Evolutionary conservation across 2,888 invertebrate species (phyloP).

Genomic region (Thera obeliscata): DNA sequence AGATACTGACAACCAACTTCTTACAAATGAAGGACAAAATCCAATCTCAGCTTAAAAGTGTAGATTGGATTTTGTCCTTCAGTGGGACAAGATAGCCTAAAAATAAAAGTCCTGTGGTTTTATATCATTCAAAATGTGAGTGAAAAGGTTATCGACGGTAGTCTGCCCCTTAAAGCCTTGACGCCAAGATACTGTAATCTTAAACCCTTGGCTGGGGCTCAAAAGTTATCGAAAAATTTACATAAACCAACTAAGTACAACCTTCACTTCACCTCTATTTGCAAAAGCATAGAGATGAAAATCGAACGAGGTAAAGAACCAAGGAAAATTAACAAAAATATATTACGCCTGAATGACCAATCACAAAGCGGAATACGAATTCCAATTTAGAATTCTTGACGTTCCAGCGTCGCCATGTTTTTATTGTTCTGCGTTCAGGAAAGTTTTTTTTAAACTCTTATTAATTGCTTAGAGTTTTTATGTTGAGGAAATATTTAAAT

Average conservation of each 20-base stretch:
- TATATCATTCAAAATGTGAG: too few relatives aligned
- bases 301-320: slow-evolving; percentile 15
- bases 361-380: slow-evolving; percentile 57
- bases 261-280: slow-evolving; percentile 28
- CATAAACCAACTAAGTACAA: slow-evolving; percentile 34
- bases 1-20: too few relatives aligned
- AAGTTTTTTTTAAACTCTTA: slow-evolving; percentile 37
- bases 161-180: slow-evolving; percentile 51
- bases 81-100: too few relatives aligned
- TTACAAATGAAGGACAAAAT: too few relatives aligned
- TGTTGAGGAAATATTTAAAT: slow-evolving; percentile 36
- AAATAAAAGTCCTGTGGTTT: too few relatives aligned
- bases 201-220: slow-evolving; percentile 56
- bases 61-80: too few relatives aligned
- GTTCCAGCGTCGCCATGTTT: slow-evolving; percentile 62
- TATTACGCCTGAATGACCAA: slow-evolving; percentile 62
- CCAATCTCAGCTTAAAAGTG: too few relatives aligned
- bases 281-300: slow-evolving; percentile 30
- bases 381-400: slow-evolving; percentile 65
- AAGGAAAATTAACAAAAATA: slow-evolving; percentile 46
- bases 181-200: slow-evolving; percentile 64
- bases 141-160: background rate
- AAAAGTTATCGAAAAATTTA: slow-evolving; percentile 53
- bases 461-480: slow-evolving; percentile 37
- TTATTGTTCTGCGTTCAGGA: slow-evolving; percentile 44